These are phyloP conservation scores for Uloborus diversus DNA, from an alignment of 1,140 invertebrate species.

Conservation along the genomic window DNA sequence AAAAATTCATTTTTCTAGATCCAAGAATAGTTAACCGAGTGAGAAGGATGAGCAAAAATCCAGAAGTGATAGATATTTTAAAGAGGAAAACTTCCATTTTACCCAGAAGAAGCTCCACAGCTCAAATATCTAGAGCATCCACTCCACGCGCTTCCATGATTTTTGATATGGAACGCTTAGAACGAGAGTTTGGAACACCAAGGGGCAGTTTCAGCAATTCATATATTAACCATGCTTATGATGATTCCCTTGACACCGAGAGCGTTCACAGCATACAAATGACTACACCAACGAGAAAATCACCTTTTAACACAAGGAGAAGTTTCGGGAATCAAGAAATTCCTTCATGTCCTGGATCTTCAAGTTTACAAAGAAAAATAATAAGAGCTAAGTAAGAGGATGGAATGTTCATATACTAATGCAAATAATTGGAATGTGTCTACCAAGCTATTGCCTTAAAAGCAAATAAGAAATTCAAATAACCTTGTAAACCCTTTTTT, in stretches of 20 bases:
- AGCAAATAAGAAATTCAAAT: too few relatives aligned
- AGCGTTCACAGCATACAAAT: too few relatives aligned
- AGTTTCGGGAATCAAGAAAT: too few relatives aligned
- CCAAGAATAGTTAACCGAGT: not conserved
- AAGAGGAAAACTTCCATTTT: not conserved
- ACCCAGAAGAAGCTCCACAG: not conserved
- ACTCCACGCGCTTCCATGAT: not conserved
- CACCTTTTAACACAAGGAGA: too few relatives aligned
- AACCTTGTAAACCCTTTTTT: too few relatives aligned
- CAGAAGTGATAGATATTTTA: not conserved
- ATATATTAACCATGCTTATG: not conserved
- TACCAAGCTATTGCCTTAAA: too few relatives aligned
- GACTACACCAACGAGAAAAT: too few relatives aligned
- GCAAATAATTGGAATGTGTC: too few relatives aligned
- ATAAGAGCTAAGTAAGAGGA: too few relatives aligned
- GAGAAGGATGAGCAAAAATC: conserved; percentile 20
- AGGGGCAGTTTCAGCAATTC: not conserved
- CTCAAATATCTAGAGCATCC: not conserved
- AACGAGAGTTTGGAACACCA: not conserved
- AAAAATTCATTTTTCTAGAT: conserved; percentile 18
- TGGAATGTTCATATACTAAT: too few relatives aligned
- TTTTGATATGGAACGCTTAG: not conserved
- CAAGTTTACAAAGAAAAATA: too few relatives aligned
- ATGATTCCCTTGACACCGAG: not conserved
- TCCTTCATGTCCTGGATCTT: too few relatives aligned